Evolutionary conservation across 2,797 vertebrate genomes (phyloP).

Genomic region (Fringilla coelebs): DNA sequence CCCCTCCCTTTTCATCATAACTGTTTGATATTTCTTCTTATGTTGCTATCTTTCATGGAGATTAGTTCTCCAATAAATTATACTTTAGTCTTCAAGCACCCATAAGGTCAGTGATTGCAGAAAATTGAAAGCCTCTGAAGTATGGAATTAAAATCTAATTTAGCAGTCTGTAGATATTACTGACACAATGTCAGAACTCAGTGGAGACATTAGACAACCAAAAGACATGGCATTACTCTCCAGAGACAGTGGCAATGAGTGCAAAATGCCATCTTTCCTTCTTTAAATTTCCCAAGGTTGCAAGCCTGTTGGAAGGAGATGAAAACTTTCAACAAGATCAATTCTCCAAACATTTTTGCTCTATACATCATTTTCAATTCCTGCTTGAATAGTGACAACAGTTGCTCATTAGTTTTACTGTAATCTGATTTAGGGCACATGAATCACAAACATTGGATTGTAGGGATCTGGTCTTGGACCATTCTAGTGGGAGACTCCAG

Average conservation of each 20-base stretch:
- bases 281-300: neutral
- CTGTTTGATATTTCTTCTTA: neutral
- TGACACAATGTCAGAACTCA: neutral
- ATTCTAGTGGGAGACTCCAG: neutral
- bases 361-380: neutral
- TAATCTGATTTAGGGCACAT: neutral
- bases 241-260: neutral
- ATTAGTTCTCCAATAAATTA: neutral
- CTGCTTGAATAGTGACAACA: neutral
- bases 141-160: neutral
- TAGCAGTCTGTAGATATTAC: neutral
- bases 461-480: neutral
- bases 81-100: neutral
- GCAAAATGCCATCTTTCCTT: neutral
- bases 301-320: neutral
- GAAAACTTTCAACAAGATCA: neutral
- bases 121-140: neutral
- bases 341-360: neutral
- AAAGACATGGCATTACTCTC: neutral
- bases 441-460: neutral
- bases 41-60: neutral
- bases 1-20: neutral
- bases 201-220: neutral
- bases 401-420: neutral
- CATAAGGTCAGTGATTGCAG: neutral